Base-by-base conservation (phyloP, 2,888 invertebrate genomes). In the Pseudeuparius sepicola region DNA sequence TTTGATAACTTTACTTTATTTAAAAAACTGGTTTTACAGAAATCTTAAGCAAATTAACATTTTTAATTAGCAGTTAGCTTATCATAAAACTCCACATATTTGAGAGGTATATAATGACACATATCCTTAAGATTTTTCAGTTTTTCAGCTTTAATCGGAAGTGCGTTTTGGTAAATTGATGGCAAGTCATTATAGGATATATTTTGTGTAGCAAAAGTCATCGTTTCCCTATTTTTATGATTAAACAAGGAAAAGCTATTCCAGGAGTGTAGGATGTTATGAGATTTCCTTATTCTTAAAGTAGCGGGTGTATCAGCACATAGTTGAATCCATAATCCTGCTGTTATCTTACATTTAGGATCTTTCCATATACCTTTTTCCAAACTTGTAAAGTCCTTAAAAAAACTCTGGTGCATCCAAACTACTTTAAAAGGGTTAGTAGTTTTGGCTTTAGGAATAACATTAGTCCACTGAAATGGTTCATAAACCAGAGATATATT, bases 391-490 rank as follows among this genome's bases (percentile, higher is more conserved):
- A 35, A 16, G 29, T 31, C 24, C 32, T 39, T 16, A 36, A 34
- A 34, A 26, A 24, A 11, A 9, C 24, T 24, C 24, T 14, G 14
- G 15, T 34, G 25, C 34, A 34, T 34, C 14, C 34, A 34, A 23
- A 26, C 24, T 24, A 26, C 18, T 13, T 24, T 24, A 26, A 25
- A 34, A 16, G 34, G 17, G 6, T 26, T 34, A 5, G 14, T 34
- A 7, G 11, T 23, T 13, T 16, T 30, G 12, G 31, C 36, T 14
- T 31, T 30, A 9, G 26, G 31, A 16, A 36, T 36, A 20, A 36
- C 31, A 14, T 14, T 10, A 3, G 13, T 25, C 27, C 32, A 31
- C 23, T 37, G 26, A 36, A 36, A 36, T 32, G 37, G 32, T 18
- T 16, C 37, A 25, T 16, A 20, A 27, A 27, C 27, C 11, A 24